Evolutionary conservation across 2,113 vertebrate genomes (phyloP).

Genomic region (Abramis brama): DNA sequence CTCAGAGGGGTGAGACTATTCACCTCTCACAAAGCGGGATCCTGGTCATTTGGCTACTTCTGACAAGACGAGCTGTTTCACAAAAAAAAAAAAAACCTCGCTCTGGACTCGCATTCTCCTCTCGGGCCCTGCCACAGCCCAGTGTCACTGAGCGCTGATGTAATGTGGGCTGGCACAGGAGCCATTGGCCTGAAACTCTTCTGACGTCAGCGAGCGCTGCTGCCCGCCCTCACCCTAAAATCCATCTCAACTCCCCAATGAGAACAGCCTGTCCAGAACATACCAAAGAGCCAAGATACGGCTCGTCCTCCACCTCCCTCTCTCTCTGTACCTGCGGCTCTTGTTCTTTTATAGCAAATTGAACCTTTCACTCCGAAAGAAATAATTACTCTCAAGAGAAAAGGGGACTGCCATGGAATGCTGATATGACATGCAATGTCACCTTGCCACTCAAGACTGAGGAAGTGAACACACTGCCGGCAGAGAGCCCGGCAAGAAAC

Average conservation of each 20-base stretch:
- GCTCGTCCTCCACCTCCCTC: constrained; percentile 60
- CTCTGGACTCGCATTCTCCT: constrained; percentile 15
- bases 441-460: constrained; percentile 85
- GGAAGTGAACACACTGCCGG: constrained; percentile 63
- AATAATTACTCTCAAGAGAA: constrained; percentile 89
- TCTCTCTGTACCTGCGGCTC: constrained; percentile 72
- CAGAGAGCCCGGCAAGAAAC: constrained; percentile 59
- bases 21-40: background rate
- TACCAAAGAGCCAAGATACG: constrained; percentile 61
- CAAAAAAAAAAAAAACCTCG: background rate
- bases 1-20: background rate
- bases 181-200: constrained; percentile 49
- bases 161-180: constrained; percentile 60
- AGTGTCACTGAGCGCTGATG: constrained; percentile 59
- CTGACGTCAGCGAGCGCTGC: constrained; percentile 64
- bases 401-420: constrained; percentile 80
- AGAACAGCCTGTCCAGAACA: constrained; percentile 70
- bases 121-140: background rate
- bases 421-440: constrained; percentile 90
- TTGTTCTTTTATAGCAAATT: constrained; percentile 87
- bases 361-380: constrained; percentile 88
- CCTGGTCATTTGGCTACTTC: constrained; percentile 33
- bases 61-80: background rate
- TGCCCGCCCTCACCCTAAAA: constrained; percentile 34
- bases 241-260: constrained; percentile 52